Conservation (phyloP, 1,140 invertebrate genomes). For the Nymphalis io region DNA sequence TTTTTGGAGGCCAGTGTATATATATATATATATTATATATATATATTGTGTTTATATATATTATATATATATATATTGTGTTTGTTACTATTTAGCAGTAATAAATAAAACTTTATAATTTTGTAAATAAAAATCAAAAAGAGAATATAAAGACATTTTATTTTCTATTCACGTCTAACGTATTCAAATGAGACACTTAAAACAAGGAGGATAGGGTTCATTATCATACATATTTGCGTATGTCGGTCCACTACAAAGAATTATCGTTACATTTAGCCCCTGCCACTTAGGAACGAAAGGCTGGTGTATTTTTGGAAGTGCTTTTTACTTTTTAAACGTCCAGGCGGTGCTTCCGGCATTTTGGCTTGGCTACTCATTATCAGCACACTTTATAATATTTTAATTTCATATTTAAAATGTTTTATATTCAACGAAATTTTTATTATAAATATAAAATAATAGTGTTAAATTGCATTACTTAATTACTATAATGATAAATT, state of each 20-base stretch:
- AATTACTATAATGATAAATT: too few species aligned
- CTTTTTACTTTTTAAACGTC: slow-evolving; percentile 36
- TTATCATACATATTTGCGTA: slow-evolving; percentile 23
- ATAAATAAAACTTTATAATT: neutral
- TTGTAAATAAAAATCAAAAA: neutral
- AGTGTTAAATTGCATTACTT: too few species aligned
- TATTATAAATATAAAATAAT: too few species aligned
- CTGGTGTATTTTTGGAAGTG: slow-evolving; percentile 34
- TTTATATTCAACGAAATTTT: neutral
- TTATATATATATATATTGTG: too few species aligned
- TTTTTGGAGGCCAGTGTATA: too few species aligned
- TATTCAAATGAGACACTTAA: slow-evolving; percentile 23
- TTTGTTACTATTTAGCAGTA: too few species aligned
- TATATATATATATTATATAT: too few species aligned
- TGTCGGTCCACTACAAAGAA: slow-evolving; percentile 31
- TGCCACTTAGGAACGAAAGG: slow-evolving; percentile 31
- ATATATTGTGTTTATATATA: too few species aligned
- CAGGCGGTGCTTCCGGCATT: slow-evolving; percentile 20
- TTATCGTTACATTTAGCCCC: slow-evolving; percentile 34
- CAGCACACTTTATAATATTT: slow-evolving; percentile 18
- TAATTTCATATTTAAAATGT: neutral
- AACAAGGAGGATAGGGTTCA: slow-evolving; percentile 2
- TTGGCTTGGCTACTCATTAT: slow-evolving; percentile 27
- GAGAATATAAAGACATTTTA: neutral
- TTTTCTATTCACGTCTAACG: neutral